These are phyloP conservation scores for Proteles cristata DNA, from an alignment of 2,113 vertebrate species.

Conservation along the genomic window DNA sequence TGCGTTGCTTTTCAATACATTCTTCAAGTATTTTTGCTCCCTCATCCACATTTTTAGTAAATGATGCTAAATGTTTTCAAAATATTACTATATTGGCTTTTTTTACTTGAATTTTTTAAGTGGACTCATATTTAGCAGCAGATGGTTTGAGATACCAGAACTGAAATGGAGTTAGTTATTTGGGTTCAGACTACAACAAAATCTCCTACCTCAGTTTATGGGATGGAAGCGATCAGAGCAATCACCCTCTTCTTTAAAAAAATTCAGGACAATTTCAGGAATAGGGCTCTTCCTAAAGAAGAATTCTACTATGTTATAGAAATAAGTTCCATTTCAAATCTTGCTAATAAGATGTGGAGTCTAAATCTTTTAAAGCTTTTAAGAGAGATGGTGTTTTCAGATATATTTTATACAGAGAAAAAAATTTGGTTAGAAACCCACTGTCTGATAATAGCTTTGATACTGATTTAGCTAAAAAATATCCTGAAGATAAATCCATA, in stretches of 20 bases:
- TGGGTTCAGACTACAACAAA: constrained; percentile 77
- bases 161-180: constrained; percentile 82
- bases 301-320: constrained; percentile 13
- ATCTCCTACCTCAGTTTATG: constrained; percentile 73
- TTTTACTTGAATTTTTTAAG: constrained; percentile 84
- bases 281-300: constrained; percentile 55
- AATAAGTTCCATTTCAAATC: constrained; percentile 32
- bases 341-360: constrained; percentile 57
- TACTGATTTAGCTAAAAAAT: background rate
- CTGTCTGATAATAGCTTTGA: constrained; percentile 30
- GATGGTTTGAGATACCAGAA: constrained; percentile 81
- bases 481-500: background rate
- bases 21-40: constrained; percentile 81
- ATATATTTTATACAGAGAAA: background rate
- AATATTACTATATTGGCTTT: constrained; percentile 83
- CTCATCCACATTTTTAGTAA: constrained; percentile 82
- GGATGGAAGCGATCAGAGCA: constrained; percentile 57
- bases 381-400: constrained; percentile 16
- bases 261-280: constrained; percentile 44
- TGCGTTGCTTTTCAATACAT: constrained; percentile 81
- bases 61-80: constrained; percentile 83
- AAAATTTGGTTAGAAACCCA: constrained; percentile 38
- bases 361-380: constrained; percentile 1
- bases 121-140: constrained; percentile 84
- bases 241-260: constrained; percentile 54